Conservation (phyloP, 2,797 vertebrate genomes). For the Parauchenoglanis punctatus region DNA sequence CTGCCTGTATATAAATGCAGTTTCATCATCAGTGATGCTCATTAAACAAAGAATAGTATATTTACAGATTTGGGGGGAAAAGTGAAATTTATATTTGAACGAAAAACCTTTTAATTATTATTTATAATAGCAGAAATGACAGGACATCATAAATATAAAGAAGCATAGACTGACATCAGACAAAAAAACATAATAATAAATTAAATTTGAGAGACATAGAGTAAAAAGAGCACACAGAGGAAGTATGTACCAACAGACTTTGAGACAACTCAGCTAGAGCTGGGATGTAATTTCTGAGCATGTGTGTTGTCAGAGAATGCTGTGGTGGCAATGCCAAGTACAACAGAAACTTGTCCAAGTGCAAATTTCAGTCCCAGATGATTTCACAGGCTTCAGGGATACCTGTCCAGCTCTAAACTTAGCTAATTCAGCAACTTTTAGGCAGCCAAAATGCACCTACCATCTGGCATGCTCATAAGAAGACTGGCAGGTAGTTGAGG, state of each 20-base stretch:
- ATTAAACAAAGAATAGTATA: background rate
- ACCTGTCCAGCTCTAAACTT: conserved; percentile 10
- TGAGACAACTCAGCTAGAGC: background rate
- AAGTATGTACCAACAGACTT: background rate
- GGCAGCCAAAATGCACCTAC: conserved; percentile 26
- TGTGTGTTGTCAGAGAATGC: conserved; percentile 30
- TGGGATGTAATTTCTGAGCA: conserved; percentile 1
- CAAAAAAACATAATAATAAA: background rate
- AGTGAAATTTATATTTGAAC: background rate
- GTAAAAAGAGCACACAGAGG: background rate
- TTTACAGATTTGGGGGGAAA: background rate
- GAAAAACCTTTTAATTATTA: background rate
- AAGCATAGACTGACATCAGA: background rate
- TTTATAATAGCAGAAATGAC: background rate
- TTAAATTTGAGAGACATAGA: background rate
- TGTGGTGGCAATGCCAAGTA: conserved; percentile 26
- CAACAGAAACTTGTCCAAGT: conserved; percentile 27
- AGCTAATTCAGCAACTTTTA: conserved; percentile 41
- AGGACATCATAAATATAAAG: background rate
- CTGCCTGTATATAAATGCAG: background rate
- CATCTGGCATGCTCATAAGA: conserved; percentile 23
- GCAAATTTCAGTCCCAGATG: conserved; percentile 31
- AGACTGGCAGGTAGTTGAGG: conserved; percentile 2
- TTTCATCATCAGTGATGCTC: background rate
- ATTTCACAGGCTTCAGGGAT: conserved; percentile 23